Percentiles rank a stretch among this genome's conserved stretches.
Conservation (phyloP, 2,888 invertebrate genomes). For the Cepaea hortensis region DNA sequence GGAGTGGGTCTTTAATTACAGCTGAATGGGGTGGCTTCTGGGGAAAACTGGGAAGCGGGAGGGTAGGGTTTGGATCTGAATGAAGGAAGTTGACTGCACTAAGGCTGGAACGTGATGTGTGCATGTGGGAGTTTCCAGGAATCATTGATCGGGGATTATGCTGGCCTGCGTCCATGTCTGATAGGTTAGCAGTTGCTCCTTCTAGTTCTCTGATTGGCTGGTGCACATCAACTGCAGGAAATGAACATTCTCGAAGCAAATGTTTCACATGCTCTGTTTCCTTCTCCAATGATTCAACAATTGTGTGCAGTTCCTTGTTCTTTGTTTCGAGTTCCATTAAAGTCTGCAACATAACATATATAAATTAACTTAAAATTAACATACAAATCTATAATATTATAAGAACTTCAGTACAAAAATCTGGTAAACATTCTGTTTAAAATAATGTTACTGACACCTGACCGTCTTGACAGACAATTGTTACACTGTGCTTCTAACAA, state of each 20-base stretch:
- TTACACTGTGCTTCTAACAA: no score
- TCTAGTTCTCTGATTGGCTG: conserved; percentile 29
- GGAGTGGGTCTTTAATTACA: not conserved
- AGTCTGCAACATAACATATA: conserved; percentile 42
- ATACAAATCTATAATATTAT: not conserved
- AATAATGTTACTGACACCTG: no score
- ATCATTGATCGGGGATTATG: not conserved
- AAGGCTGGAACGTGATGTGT: not conserved
- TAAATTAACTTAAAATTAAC: not conserved
- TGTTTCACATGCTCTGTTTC: conserved; percentile 43
- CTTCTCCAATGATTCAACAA: conserved; percentile 48
- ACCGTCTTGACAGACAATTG: no score
- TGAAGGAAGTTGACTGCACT: not conserved
- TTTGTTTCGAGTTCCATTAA: conserved; percentile 48
- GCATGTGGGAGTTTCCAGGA: not conserved
- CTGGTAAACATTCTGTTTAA: not conserved
- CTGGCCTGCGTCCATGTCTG: not conserved
- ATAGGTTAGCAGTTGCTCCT: conserved; percentile 18
- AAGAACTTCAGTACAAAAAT: not conserved
- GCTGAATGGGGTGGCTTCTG: not conserved
- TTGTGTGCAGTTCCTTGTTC: conserved; percentile 48
- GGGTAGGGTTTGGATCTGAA: not conserved
- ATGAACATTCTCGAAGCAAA: conserved; percentile 24
- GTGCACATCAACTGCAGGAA: conserved; percentile 23
- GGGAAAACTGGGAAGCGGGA: not conserved